Evolutionary conservation across 2,888 invertebrate genomes (phyloP), one percentile per base, ranked within the genome.

Genomic region (Hyles lineata): DNA sequence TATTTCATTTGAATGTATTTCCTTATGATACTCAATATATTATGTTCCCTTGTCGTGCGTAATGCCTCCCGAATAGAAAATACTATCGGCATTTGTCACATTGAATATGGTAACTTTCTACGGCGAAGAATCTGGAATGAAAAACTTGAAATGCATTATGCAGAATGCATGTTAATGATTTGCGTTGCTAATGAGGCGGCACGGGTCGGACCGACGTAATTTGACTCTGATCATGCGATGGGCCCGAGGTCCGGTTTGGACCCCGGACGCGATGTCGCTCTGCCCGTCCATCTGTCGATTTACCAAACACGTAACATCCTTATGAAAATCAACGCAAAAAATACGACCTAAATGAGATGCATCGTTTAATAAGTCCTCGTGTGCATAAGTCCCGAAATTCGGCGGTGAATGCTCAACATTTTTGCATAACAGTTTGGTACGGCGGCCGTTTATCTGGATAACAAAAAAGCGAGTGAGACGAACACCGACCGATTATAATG

Each of bases 401-500:
- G 73, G 74, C 67, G 71, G 75, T 70, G 70, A 74, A 76, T 74
- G 69, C 50, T 17, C 50, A 58, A 62, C 23, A 67, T 67, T 82
- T 90, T 87, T 86, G 87, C 86, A 89, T 89, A 73, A 77, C 85
- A 86, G 83, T 89, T 87, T 87, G 85, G 87, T 85, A 82, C 79
- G 84, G 83, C 83, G 87, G 83, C 85, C 83, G 83, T 84, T 87
- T 88, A 84, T 89, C 86, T 84, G 86, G 82, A 83, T 77, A 78
- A 83, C 83, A 89, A 91, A 92, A 92, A 92, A 90, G 88, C 83
- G 83, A 90, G 86, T 85, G 86, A 88, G 67, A 85, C 87, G 85
- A 86, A 86, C 89, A 89, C 90, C 85, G 86, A 88, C 89, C 90
- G 93, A 93, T 93, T 93, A 93, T 93, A 93, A 91, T 92, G 88